Conservation (phyloP, 2,113 vertebrate species). For the Cottus gobio region DNA sequence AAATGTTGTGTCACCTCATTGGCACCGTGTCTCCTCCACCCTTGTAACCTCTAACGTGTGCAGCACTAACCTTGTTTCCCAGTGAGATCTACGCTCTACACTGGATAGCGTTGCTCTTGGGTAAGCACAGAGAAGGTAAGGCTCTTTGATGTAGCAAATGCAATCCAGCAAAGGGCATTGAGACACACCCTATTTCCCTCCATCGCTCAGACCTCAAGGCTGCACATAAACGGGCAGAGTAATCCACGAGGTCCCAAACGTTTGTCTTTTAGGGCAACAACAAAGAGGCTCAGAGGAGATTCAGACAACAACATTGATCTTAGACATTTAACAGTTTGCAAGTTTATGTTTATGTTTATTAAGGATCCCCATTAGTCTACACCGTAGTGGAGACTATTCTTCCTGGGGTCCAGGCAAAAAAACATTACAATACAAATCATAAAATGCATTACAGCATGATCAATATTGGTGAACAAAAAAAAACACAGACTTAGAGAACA, state of each 20-base stretch:
- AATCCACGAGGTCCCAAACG: conserved; percentile 32
- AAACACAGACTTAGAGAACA: too few relatives aligned
- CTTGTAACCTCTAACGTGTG: conserved; percentile 34
- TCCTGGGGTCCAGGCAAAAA: too few relatives aligned
- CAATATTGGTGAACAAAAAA: too few relatives aligned
- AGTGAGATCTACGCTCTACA: conserved; percentile 60
- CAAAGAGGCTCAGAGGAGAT: conserved; percentile 24
- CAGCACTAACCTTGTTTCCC: conserved; percentile 52
- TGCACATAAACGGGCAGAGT: conserved; percentile 32
- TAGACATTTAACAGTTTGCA: conserved; percentile 54
- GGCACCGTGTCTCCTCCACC: conserved; percentile 4
- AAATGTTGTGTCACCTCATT: conserved; percentile 20
- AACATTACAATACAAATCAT: too few relatives aligned
- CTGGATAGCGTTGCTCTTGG: conserved; percentile 46
- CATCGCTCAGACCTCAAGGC: conserved; percentile 52
- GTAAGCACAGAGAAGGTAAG: conserved; percentile 27
- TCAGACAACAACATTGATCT: conserved; percentile 32
- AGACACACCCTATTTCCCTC: conserved; percentile 56
- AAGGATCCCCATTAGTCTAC: too few relatives aligned
- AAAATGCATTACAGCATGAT: too few relatives aligned
- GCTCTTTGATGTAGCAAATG: conserved; percentile 66
- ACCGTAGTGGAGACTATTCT: too few relatives aligned
- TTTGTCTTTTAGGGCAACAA: conserved; percentile 10
- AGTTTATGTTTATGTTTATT: too few relatives aligned
- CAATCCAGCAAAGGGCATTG: conserved; percentile 49